Evolutionary conservation across 2,797 vertebrate genomes (phyloP), one percentile per base, ranked within the genome.

Genomic region (Botia almorhae): DNA sequence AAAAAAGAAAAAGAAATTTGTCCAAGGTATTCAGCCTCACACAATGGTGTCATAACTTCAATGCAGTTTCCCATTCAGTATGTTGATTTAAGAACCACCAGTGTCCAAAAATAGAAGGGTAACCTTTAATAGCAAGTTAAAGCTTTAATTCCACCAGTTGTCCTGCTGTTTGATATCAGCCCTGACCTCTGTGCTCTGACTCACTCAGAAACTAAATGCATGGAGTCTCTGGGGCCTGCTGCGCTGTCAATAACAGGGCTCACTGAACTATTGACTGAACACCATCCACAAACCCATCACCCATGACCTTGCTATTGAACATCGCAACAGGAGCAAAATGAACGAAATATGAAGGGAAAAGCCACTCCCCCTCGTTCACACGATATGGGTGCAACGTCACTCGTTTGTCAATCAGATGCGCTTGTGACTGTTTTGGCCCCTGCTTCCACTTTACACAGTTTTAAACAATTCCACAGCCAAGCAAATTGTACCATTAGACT

Each of bases 231-330:
- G 43, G 76, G 60, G 73, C 73, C 83, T 64, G 48, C 55, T 68
- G 61, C 7, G 64, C 79, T 75, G 85, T 85, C 82, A 81, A 87
- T 85, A 87, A 73, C 78, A 80, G 72, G 78, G 68, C 83, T 82
- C 75, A 78, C 75, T 82, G 81, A 85, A 80, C 84, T 85, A 85
- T 85, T 80, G 85, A 87, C 83, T 77, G 76, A 65, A 51, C 76
- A 65, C 60, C 78, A 73, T 87, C 80, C 61, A 65, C 82, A 83
- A 84, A 70, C 78, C 60, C 68, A 12, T 60, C 63, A 61, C 67
- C 67, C 67, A 48, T 81, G 75, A 83, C 73, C 84, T 70, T 73
- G 63, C 79, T 83, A 80, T 81, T 65, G 82, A 78, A 64, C 80
- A 72, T 65, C 39, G 50, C 73, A 58, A 82, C 69, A 61, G 81